Conservation (phyloP, 2,888 invertebrate species). For the Ctenicera cuprea region DNA sequence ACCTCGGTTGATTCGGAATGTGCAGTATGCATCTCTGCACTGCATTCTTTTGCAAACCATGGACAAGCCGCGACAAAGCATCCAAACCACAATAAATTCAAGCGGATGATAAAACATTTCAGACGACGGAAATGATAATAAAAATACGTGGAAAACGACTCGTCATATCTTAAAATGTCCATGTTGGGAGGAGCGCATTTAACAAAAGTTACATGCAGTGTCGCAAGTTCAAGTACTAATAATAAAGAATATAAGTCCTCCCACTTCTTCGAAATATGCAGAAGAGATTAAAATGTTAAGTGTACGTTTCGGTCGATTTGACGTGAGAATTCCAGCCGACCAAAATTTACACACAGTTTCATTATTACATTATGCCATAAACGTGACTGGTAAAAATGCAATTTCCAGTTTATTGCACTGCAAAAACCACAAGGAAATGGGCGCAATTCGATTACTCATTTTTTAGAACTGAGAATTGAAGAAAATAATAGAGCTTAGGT, state of each 20-base stretch:
- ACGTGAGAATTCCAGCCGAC: neutral
- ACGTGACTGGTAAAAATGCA: conserved; percentile 24
- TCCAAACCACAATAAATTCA: neutral
- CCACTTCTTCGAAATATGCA: conserved; percentile 2
- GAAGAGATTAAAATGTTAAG: conserved; percentile 2
- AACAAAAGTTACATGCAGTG: neutral
- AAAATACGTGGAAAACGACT: conserved; percentile 4
- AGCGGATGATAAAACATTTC: neutral
- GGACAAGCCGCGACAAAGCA: neutral
- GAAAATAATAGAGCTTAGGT: no score
- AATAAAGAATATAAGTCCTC: conserved; percentile 11
- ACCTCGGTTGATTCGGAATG: no score
- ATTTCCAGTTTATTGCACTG: conserved; percentile 17
- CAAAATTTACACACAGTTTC: conserved; percentile 1
- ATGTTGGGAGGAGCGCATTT: neutral
- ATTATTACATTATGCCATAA: neutral
- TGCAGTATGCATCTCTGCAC: neutral
- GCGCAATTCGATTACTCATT: conserved; percentile 8
- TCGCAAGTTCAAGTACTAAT: conserved; percentile 10
- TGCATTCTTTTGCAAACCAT: conserved; percentile 11
- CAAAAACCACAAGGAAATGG: conserved; percentile 11
- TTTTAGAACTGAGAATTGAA: neutral
- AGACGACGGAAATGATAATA: conserved; percentile 6
- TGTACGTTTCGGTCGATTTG: neutral
- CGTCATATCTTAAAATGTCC: no score